phyloP scores from a whole-genome alignment of 2,888 invertebrate species.

The Kuschelorhynchus macadamiae region DNA sequence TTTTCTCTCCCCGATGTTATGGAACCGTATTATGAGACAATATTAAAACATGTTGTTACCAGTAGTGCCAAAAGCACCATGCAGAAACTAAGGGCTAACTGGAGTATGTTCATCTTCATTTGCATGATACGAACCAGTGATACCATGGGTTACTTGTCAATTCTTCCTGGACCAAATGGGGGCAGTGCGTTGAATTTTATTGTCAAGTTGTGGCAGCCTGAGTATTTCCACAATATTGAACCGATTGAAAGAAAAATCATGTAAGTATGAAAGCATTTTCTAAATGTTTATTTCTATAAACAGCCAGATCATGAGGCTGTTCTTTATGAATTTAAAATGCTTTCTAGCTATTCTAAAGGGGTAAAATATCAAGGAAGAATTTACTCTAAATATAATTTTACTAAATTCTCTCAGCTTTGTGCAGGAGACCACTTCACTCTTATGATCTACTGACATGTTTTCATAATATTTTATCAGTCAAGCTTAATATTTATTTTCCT shows the following conservation, averaged over 20 bases:
- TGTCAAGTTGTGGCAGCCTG: slow-evolving; percentile 51
- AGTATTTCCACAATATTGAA: slow-evolving; percentile 41
- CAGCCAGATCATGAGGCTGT: no score
- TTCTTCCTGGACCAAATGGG: slow-evolving; percentile 57
- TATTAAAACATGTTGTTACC: slow-evolving; percentile 54
- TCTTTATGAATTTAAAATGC: no score
- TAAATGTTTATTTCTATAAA: no score
- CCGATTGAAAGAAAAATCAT: slow-evolving; percentile 53
- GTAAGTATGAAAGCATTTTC: no score
- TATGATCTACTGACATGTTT: no score
- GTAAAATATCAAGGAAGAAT: no score
- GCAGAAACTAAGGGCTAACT: slow-evolving; percentile 21
- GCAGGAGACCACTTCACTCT: no score
- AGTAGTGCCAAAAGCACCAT: slow-evolving; percentile 32
- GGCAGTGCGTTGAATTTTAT: slow-evolving; percentile 56
- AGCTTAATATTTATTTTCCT: no score
- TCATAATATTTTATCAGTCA: no score
- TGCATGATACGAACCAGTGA: slow-evolving; percentile 53
- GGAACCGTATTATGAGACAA: slow-evolving; percentile 52
- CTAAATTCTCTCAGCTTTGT: no score
- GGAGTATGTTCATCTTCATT: slow-evolving; percentile 55
- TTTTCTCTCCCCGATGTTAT: slow-evolving; percentile 52
- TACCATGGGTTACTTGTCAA: slow-evolving; percentile 52
- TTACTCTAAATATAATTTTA: no score
- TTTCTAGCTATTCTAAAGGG: no score